These are phyloP conservation scores for Globodera rostochiensis DNA, from an alignment of 1,140 invertebrate genomes.

Conservation along the genomic window DNA sequence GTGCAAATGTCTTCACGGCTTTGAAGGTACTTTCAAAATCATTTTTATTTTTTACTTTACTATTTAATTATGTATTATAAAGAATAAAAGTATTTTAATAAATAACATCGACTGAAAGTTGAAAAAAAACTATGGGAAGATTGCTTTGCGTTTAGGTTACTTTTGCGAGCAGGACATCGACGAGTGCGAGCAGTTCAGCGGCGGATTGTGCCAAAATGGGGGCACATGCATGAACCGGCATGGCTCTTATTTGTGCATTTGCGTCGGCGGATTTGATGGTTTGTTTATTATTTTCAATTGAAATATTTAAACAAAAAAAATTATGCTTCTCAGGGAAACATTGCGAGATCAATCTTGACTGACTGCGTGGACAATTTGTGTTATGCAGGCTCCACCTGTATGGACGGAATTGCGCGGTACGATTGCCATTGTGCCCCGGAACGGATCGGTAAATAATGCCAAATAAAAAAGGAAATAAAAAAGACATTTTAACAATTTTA, in stretches of 20 bases:
- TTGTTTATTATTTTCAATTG: too few species aligned
- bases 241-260: conserved; percentile 87
- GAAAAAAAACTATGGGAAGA: too few species aligned
- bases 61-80: too few species aligned
- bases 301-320: too few species aligned
- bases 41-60: too few species aligned
- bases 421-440: conserved; percentile 91
- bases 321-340: not conserved
- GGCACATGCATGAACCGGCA: conserved; percentile 83
- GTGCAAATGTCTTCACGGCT: conserved; percentile 32
- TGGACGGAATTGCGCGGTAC: conserved; percentile 92
- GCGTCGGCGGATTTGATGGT: conserved; percentile 80
- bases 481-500: not conserved
- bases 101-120: too few species aligned
- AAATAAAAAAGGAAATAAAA: not conserved
- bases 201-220: conserved; percentile 76
- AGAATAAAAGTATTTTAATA: too few species aligned
- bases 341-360: conserved; percentile 26
- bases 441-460: conserved; percentile 70
- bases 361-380: conserved; percentile 46
- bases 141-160: too few species aligned
- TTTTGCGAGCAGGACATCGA: too few species aligned
- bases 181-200: too few species aligned
- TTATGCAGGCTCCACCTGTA: conserved; percentile 84
- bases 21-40: conserved; percentile 15